A percentile compares a stretch with the other conserved stretches of the same genome.
These are phyloP conservation scores for Siniperca chuatsi DNA, from an alignment of 2,113 vertebrate species.

Conservation along the genomic window DNA sequence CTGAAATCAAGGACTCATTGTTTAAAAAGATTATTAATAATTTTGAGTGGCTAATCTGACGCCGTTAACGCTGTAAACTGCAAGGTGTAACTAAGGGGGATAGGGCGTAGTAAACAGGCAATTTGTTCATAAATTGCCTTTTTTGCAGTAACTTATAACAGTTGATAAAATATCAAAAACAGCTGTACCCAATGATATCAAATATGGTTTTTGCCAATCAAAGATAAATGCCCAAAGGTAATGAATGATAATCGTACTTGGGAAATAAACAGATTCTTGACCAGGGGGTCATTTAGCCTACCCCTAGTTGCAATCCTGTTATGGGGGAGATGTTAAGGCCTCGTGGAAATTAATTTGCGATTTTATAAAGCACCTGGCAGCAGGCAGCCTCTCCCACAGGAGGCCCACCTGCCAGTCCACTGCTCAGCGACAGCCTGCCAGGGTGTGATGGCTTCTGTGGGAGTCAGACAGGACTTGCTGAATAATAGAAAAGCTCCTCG, in stretches of 20 bases:
- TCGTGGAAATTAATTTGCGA: conserved; percentile 48
- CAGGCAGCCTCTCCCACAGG: conserved; percentile 28
- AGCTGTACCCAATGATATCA: background rate
- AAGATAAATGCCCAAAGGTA: background rate
- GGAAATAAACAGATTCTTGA: background rate
- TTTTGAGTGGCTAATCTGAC: background rate
- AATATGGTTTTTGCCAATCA: background rate
- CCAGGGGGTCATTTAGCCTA: background rate
- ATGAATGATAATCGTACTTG: background rate
- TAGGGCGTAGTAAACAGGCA: background rate
- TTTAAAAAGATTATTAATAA: no score
- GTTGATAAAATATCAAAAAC: background rate
- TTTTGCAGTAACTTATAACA: background rate
- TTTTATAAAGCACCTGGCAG: conserved; percentile 53
- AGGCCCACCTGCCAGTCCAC: conserved; percentile 48
- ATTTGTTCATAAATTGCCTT: background rate
- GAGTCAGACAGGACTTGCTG: conserved; percentile 43
- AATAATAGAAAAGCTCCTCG: conserved; percentile 50
- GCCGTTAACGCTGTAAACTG: background rate
- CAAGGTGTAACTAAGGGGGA: background rate
- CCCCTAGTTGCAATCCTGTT: background rate
- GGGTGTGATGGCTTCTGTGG: conserved; percentile 24
- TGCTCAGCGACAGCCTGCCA: conserved; percentile 20
- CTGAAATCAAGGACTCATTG: background rate
- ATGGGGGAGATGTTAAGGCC: conserved; percentile 41